Conservation (phyloP, 2,797 vertebrate species). For the Scolopax rusticola region DNA sequence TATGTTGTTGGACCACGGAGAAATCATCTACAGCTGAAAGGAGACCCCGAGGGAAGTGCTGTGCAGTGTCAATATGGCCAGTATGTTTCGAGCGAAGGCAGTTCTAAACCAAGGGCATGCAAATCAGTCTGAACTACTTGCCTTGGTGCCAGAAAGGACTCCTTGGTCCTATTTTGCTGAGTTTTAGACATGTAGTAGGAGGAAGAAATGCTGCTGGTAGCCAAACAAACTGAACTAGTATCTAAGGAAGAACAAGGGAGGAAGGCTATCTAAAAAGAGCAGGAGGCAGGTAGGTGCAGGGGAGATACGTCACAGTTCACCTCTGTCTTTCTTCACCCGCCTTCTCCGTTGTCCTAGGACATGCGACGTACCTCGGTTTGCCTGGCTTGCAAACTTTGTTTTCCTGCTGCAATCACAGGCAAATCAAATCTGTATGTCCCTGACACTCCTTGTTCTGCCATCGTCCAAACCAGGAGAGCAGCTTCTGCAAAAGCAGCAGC, state of each 20-base stretch:
- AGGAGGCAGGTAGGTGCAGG: not conserved
- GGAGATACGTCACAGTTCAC: not conserved
- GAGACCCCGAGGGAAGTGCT: not conserved
- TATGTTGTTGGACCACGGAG: not conserved
- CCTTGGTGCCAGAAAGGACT: not conserved
- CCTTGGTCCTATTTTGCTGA: not conserved
- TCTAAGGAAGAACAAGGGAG: not conserved
- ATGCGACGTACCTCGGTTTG: not conserved
- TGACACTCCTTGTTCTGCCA: conserved; percentile 11
- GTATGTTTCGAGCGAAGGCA: not conserved
- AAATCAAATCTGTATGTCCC: not conserved
- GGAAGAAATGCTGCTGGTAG: not conserved
- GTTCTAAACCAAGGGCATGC: not conserved
- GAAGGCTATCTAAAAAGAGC: not conserved
- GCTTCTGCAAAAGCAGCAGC: conserved; percentile 8
- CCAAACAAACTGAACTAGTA: not conserved
- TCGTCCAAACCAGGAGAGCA: not conserved
- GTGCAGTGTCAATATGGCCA: not conserved
- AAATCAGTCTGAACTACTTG: not conserved
- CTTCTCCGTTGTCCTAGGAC: not conserved
- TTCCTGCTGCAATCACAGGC: not conserved
- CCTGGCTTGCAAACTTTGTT: not conserved
- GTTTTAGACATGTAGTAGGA: not conserved
- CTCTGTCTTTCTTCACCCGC: not conserved
- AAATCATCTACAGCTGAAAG: not conserved